A percentile compares a stretch with the other conserved stretches of the same genome.
Conservation (phyloP, 2,113 vertebrate genomes). For the Perca schrenkii region DNA sequence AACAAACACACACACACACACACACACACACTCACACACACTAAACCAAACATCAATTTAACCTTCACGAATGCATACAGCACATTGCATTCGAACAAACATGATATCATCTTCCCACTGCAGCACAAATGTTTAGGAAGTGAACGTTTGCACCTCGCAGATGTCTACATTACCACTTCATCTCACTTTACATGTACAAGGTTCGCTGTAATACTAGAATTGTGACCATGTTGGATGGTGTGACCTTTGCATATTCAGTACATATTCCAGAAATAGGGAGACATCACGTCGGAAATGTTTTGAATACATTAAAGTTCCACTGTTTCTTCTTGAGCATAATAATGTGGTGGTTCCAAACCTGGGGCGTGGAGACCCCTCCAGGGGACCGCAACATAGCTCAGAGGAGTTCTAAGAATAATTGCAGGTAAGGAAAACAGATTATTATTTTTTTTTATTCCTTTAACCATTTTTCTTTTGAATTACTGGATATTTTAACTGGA, state of each 20-base stretch:
- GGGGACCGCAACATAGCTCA: no score
- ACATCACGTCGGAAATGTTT: slow-evolving; percentile 15
- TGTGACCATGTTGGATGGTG: neutral
- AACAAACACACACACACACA: neutral
- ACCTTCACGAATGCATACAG: slow-evolving; percentile 25
- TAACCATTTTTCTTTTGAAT: neutral
- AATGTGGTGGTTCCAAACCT: slow-evolving; percentile 15
- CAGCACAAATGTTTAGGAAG: slow-evolving; percentile 16
- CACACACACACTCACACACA: neutral
- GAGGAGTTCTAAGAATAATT: neutral
- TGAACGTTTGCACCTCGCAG: neutral
- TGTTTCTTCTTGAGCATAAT: slow-evolving; percentile 34
- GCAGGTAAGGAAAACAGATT: neutral
- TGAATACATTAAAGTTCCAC: slow-evolving; percentile 38
- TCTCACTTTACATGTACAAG: slow-evolving; percentile 50
- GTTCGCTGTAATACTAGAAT: slow-evolving; percentile 38
- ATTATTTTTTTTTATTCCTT: neutral
- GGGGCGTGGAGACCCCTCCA: neutral
- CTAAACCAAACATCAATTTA: slow-evolving; percentile 16
- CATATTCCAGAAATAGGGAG: neutral
- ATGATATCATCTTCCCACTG: slow-evolving; percentile 22
- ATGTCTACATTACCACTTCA: slow-evolving; percentile 26
- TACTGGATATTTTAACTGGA: no score
- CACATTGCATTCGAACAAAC: neutral
- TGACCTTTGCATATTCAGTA: slow-evolving; percentile 54